Percentiles rank a stretch among this genome's conserved stretches.
phyloP scores from a whole-genome alignment of 1,140 invertebrate species.

The Drosophila nigromelanica region DNA sequence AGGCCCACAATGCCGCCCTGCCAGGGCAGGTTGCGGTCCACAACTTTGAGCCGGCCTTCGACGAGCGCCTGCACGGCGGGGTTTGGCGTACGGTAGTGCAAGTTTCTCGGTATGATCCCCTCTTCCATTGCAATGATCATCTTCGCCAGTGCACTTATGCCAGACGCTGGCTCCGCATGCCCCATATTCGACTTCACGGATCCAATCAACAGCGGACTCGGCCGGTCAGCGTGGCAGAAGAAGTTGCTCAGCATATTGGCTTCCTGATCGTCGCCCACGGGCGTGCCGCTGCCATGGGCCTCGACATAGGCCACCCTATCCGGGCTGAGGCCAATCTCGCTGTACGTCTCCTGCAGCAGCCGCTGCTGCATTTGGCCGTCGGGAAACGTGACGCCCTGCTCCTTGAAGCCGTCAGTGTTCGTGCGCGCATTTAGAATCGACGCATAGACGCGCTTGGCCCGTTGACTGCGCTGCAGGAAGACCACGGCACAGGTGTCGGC shows the following conservation, averaged over 20 bases:
- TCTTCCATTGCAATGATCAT: conserved; percentile 95
- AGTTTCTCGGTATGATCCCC: conserved; percentile 93
- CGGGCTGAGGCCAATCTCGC: conserved; percentile 91
- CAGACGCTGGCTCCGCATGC: conserved; percentile 97
- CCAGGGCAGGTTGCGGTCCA: conserved; percentile 91
- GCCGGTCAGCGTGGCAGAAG: conserved; percentile 92
- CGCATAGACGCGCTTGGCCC: conserved; percentile 93
- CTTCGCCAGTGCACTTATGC: conserved; percentile 94
- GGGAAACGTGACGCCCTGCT: conserved; percentile 95
- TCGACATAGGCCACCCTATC: conserved; percentile 94
- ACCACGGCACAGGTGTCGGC: conserved; percentile 94
- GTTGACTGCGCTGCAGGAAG: conserved; percentile 90
- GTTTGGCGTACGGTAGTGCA: conserved; percentile 95
- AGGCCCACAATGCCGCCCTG: conserved; percentile 93
- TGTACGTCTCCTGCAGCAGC: conserved; percentile 93
- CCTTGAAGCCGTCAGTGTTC: conserved; percentile 96
- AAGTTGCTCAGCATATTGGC: conserved; percentile 95
- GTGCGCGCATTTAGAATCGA: conserved; percentile 92
- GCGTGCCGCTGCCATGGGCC: conserved; percentile 98
- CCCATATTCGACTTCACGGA: conserved; percentile 99
- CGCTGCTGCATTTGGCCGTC: conserved; percentile 93
- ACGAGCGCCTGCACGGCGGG: conserved; percentile 93
- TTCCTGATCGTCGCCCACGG: conserved; percentile 98
- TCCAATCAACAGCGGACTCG: conserved; percentile 93
- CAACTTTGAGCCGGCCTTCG: conserved; percentile 94